Percentiles rank a stretch among this genome's conserved stretches.
Conservation (phyloP, 2,888 invertebrate genomes). For the Escarpia spicata region DNA sequence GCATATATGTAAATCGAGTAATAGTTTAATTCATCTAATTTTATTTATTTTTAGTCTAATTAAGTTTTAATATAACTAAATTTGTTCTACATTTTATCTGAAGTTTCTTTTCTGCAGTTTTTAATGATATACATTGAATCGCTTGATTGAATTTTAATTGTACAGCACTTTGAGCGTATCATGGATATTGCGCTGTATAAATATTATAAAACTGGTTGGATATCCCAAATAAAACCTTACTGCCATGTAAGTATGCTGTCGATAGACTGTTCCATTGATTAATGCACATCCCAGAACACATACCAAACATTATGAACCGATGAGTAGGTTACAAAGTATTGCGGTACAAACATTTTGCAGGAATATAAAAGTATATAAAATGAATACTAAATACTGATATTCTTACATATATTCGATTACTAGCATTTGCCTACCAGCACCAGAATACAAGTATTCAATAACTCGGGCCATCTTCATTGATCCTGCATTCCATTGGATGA, state of each 20-base stretch:
- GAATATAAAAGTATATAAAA: slow-evolving; percentile 2
- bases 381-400: neutral
- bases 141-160: too few relatives aligned
- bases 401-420: neutral
- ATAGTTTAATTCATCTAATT: too few relatives aligned
- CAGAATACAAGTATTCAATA: neutral
- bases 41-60: too few relatives aligned
- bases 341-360: neutral
- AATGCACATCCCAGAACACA: neutral
- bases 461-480: neutral
- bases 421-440: neutral
- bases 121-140: too few relatives aligned
- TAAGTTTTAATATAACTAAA: too few relatives aligned
- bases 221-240: neutral
- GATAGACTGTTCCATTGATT: neutral
- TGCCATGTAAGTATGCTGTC: neutral
- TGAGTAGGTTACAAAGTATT: neutral
- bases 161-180: too few relatives aligned
- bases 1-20: too few relatives aligned
- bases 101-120: too few relatives aligned
- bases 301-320: neutral
- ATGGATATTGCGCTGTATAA: too few relatives aligned
- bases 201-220: neutral
- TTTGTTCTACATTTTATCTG: too few relatives aligned
- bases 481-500: neutral